Evolutionary conservation across 2,888 invertebrate species (phyloP).

Genomic region (Nephrotoma flavescens): DNA sequence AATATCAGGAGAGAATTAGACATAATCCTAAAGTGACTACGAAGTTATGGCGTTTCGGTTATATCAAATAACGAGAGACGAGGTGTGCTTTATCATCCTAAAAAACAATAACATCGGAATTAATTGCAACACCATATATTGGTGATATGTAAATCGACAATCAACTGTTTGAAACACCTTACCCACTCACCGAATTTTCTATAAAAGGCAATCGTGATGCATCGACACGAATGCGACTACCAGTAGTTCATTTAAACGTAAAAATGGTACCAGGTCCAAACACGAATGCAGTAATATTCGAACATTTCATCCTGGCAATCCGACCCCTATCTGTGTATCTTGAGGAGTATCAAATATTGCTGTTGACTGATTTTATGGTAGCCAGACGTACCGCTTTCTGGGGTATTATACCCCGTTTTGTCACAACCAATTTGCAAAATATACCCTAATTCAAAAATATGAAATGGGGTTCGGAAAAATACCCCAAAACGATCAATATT

Average conservation of each 20-base stretch:
- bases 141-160: too few relatives aligned
- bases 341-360: slow-evolving; percentile 77
- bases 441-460: too few relatives aligned
- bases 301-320: slow-evolving; percentile 66
- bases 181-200: slow-evolving; percentile 72
- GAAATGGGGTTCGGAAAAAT: too few relatives aligned
- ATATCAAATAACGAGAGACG: too few relatives aligned
- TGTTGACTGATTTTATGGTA: too few relatives aligned
- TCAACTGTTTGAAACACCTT: too few relatives aligned
- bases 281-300: slow-evolving; percentile 77
- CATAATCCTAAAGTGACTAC: too few relatives aligned
- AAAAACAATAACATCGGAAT: slow-evolving; percentile 47
- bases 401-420: slow-evolving; percentile 20
- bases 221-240: slow-evolving; percentile 21
- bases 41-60: too few relatives aligned
- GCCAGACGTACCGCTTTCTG: too few relatives aligned
- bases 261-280: slow-evolving; percentile 57
- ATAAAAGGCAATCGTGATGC: slow-evolving; percentile 34
- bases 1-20: slow-evolving; percentile 18
- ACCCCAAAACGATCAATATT: too few relatives aligned
- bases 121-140: slow-evolving; percentile 39
- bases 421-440: too few relatives aligned
- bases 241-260: slow-evolving; percentile 65
- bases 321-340: slow-evolving; percentile 72
- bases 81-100: slow-evolving; percentile 61